Evolutionary conservation across 2,888 invertebrate genomes (phyloP), one percentile per base, ranked within the genome.

Genomic region (Hyalella azteca): DNA sequence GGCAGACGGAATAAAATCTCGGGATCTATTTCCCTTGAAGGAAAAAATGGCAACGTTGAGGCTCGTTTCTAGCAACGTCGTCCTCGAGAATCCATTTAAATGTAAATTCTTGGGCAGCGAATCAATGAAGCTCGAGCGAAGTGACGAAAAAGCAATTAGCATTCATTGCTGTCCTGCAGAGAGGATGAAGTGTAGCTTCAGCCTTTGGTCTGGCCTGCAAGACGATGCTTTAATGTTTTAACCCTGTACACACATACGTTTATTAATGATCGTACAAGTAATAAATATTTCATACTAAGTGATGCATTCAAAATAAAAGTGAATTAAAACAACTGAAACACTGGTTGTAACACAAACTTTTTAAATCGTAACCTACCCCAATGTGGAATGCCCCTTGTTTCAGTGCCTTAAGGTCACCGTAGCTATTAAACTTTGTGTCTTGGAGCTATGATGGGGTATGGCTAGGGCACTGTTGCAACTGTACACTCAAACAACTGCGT

Each of bases 101-200:
- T 66, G 66, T 66, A 66, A 66, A 66, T 66, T 13, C 36, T 22
- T 36, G 66, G 66, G 15, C 7, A 11, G 66, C 11, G 39, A 66
- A 66, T 66, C 66, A 66, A 66, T 66, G 29, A 36, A n/a, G 66
- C 32, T 19, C 19, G 66, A n/a, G 36, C 66, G 66, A 66, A 26
- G 36, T 66, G 66, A 66, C 66, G 66, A 66, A 66, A 66, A 66
- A 36, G n/a, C 66, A 66, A 66, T 66, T 66, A 66, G 66, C 32
- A 66, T 66, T 66, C 66, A 66, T 66, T 22, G 66, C 32, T 36
- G 66, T 66, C 36, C 29, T 54, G 54, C 26, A 54, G 54, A 5
- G 54, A 54, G 54, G 54, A 7, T 22, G 26, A 4, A 29, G 13
- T 29, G 19, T 22, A 4, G 54, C 4, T 9, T 26, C 11, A 4